Percentiles rank a stretch among this genome's conserved stretches.
These are phyloP conservation scores for Scomber colias DNA, from an alignment of 2,113 vertebrate species.

Conservation along the genomic window DNA sequence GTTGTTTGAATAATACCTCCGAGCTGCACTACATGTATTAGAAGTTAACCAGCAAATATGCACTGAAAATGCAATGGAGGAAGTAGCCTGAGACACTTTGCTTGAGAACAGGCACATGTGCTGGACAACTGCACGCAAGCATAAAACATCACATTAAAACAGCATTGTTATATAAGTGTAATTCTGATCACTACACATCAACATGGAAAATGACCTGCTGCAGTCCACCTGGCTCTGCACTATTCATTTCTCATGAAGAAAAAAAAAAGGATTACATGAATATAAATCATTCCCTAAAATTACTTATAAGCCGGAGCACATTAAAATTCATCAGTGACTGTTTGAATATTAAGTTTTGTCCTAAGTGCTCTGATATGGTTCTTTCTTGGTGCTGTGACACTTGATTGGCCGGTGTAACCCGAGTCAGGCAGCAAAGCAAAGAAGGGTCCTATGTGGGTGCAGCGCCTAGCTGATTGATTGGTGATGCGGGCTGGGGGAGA, in stretches of 20 bases:
- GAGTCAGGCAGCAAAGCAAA: conserved; percentile 53
- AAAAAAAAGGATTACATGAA: conserved; percentile 71
- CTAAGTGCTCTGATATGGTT: conserved; percentile 55
- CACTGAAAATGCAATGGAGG: conserved; percentile 76
- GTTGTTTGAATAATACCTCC: conserved; percentile 84
- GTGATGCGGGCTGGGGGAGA: conserved; percentile 76
- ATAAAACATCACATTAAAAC: conserved; percentile 50
- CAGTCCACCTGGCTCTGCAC: conserved; percentile 61
- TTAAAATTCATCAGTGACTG: conserved; percentile 57
- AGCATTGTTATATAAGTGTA: conserved; percentile 18
- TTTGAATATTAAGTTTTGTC: conserved; percentile 69
- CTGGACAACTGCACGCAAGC: conserved; percentile 27
- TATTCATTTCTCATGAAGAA: conserved; percentile 53
- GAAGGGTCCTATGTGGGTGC: conserved; percentile 58
- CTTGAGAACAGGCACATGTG: background rate
- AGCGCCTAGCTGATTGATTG: conserved; percentile 77
- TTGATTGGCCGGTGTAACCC: conserved; percentile 73
- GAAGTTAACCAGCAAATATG: conserved; percentile 88
- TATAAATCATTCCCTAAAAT: conserved; percentile 64
- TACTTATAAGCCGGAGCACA: conserved; percentile 38
- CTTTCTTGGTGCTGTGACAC: conserved; percentile 54
- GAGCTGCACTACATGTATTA: conserved; percentile 88
- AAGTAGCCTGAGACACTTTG: conserved; percentile 24
- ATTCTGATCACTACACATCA: conserved; percentile 44
- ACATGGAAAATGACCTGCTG: conserved; percentile 45